Evolutionary conservation across 2,797 vertebrate genomes (phyloP).

Genomic region (Dicrostonyx torquatus): DNA sequence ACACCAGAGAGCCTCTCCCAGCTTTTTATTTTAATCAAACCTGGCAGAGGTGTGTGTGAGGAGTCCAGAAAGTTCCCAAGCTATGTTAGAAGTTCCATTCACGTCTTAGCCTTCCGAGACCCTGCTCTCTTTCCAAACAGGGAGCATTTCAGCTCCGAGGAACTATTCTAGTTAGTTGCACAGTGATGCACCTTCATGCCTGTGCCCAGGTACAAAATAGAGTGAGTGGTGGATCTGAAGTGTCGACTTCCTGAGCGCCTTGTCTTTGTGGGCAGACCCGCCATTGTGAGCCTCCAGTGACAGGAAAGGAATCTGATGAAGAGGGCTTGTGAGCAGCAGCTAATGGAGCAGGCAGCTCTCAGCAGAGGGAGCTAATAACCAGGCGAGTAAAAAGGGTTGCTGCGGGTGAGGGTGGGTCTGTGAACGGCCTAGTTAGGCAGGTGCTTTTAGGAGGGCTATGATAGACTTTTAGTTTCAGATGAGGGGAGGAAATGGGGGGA

Average conservation of each 20-base stretch:
- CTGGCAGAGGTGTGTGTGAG: too few species aligned
- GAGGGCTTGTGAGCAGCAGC: background rate
- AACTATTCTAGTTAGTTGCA: background rate
- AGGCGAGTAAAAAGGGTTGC: background rate
- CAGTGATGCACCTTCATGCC: background rate
- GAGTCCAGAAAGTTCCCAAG: background rate
- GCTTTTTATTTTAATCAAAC: too few species aligned
- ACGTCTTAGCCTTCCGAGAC: background rate
- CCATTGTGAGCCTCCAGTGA: background rate
- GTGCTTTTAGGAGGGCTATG: background rate
- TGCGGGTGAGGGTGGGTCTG: background rate
- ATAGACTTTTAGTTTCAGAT: background rate
- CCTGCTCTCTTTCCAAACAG: background rate
- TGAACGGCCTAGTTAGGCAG: background rate
- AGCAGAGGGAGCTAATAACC: background rate
- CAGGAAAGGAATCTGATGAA: background rate
- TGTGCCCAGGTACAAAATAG: background rate
- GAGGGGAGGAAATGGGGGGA: background rate
- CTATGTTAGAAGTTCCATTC: background rate
- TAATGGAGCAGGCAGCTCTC: conserved; percentile 64
- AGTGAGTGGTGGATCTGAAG: background rate
- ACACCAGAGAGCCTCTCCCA: background rate
- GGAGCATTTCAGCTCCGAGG: background rate
- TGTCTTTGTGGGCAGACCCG: background rate
- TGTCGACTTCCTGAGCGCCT: background rate